Conservation (phyloP, 30 jellyfish, hydroid and myxozoan genomes). For the Hydractinia echinata region DNA sequence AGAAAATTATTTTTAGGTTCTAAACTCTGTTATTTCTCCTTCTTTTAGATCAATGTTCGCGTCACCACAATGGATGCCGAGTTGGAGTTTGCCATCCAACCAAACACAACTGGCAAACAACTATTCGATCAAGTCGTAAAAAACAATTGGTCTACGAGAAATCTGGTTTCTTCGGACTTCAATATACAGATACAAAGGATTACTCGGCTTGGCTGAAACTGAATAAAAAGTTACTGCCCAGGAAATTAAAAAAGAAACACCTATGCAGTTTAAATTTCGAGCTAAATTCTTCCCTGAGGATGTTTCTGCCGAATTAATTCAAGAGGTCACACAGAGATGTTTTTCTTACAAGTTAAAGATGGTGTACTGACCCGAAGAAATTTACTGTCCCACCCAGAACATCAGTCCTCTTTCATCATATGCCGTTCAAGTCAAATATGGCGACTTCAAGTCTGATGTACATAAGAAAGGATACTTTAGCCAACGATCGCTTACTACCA, state of each 20-base stretch:
- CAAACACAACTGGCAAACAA: conserved; percentile 92
- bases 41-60: conserved; percentile 76
- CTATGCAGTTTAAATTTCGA: conserved; percentile 83
- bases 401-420: conserved; percentile 88
- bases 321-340: conserved; percentile 84
- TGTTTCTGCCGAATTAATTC: conserved; percentile 93
- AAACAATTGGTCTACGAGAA: conserved; percentile 95
- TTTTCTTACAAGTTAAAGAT: conserved; percentile 86
- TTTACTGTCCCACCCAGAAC: conserved; percentile 97
- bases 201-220: conserved; percentile 81
- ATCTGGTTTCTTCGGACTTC: conserved; percentile 96
- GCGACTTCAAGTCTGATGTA: conserved; percentile 46
- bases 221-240: conserved; percentile 81
- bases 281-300: conserved; percentile 95
- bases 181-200: conserved; percentile 74
- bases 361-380: conserved; percentile 74
- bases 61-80: conserved; percentile 99
- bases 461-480: conserved; percentile 73
- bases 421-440: conserved; percentile 94
- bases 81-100: conserved; percentile 98
- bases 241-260: conserved; percentile 79
- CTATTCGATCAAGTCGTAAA: conserved; percentile 96
- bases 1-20: background rate
- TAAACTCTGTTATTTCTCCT: background rate
- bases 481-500: conserved; percentile 86